Conservation (phyloP, 30 jellyfish, hydroid and myxozoan genomes). For the Euphysa ruthae region DNA sequence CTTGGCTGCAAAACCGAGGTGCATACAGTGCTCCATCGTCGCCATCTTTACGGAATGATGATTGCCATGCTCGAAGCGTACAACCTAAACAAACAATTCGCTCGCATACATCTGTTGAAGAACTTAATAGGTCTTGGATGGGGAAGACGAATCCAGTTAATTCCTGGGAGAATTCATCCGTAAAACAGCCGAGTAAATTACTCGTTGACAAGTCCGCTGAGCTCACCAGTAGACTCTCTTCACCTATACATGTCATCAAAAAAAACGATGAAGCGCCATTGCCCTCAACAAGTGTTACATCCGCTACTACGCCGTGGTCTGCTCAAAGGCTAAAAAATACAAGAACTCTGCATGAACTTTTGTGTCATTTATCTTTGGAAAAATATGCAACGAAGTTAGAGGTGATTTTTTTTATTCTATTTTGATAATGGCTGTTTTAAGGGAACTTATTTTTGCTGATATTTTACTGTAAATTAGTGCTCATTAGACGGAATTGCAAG, state of each 20-base stretch:
- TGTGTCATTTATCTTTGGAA: conserved; percentile 67
- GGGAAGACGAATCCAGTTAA: conserved; percentile 26
- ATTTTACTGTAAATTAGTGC: too few relatives aligned
- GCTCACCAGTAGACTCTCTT: too few relatives aligned
- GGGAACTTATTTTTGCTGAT: background rate
- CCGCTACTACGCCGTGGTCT: conserved; percentile 52
- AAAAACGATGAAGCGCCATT: conserved; percentile 54
- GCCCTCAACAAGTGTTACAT: conserved; percentile 55
- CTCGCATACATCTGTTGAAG: conserved; percentile 96
- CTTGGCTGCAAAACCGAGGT: conserved; percentile 93
- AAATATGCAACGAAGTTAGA: conserved; percentile 58
- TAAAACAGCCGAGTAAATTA: background rate
- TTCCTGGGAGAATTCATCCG: background rate
- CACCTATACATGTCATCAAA: background rate
- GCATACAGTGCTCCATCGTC: conserved; percentile 99
- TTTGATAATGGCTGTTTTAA: background rate
- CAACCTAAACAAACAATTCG: conserved; percentile 64
- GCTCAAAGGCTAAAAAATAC: conserved; percentile 77
- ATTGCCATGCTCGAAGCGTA: background rate
- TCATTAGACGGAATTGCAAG: too few relatives aligned
- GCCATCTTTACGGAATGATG: conserved; percentile 57
- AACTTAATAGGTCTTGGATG: conserved; percentile 60
- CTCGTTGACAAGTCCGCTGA: background rate
- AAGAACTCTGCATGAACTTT: conserved; percentile 44
- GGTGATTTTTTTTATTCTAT: conserved; percentile 38